phyloP scores from a whole-genome alignment of 2,888 invertebrate genomes.

The Eledone cirrhosa region DNA sequence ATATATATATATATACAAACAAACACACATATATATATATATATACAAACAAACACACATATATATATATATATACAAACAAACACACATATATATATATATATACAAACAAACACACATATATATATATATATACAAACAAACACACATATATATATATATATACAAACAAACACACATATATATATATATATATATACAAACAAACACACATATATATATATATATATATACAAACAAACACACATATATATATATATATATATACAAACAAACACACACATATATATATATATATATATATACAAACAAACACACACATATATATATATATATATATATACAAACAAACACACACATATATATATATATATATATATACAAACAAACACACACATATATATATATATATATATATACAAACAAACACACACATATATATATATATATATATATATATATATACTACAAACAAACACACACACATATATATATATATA shows the following conservation, averaged over 20 bases:
- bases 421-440: background rate
- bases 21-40: background rate
- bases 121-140: too few species aligned
- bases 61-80: too few species aligned
- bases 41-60: background rate
- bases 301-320: background rate
- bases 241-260: too few species aligned
- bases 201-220: too few species aligned
- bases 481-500: too few species aligned
- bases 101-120: too few species aligned
- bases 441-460: background rate
- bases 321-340: background rate
- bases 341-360: background rate
- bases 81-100: too few species aligned
- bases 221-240: too few species aligned
- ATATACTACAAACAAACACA: too few species aligned
- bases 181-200: too few species aligned
- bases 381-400: background rate
- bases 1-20: too few species aligned
- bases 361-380: background rate
- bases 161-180: background rate
- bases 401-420: background rate
- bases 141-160: background rate
- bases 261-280: background rate
- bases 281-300: background rate